Conservation (phyloP, 2,113 vertebrate genomes). For the Phyllostomus discolor region DNA sequence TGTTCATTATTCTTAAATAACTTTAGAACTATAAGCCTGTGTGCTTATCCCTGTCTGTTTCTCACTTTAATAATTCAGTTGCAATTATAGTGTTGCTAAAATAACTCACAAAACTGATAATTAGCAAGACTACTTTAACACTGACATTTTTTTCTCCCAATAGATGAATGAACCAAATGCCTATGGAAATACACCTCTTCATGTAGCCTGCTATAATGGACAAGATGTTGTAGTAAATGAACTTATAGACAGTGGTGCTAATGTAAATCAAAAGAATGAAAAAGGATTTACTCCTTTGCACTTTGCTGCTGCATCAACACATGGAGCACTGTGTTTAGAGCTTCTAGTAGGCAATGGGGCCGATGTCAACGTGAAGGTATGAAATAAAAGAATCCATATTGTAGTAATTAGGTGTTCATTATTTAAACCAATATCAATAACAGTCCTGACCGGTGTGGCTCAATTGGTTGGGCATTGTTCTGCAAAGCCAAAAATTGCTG, state of each 20-base stretch:
- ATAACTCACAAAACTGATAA: neutral
- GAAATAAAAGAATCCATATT: constrained; percentile 30
- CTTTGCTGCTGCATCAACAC: constrained; percentile 96
- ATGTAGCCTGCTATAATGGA: constrained; percentile 98
- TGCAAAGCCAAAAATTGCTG: too few species aligned
- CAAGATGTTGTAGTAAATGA: constrained; percentile 99
- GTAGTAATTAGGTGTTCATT: neutral
- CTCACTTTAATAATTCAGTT: constrained; percentile 20
- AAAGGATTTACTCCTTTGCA: constrained; percentile 97
- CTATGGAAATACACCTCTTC: constrained; percentile 96
- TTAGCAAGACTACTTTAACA: neutral
- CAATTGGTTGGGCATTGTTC: too few species aligned
- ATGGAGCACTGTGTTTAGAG: constrained; percentile 95
- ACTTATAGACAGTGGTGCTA: constrained; percentile 95
- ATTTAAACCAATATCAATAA: neutral
- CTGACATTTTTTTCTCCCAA: neutral
- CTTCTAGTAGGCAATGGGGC: constrained; percentile 96
- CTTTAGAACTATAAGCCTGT: neutral
- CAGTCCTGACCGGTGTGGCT: neutral
- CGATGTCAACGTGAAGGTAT: constrained; percentile 96
- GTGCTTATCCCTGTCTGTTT: neutral
- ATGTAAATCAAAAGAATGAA: constrained; percentile 97
- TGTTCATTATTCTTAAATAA: neutral
- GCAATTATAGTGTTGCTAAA: neutral
- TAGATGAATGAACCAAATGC: constrained; percentile 98